A percentile compares a stretch with the other conserved stretches of the same genome.
phyloP scores from a whole-genome alignment of 2,113 vertebrate genomes.

The Myiozetetes cayanensis region DNA sequence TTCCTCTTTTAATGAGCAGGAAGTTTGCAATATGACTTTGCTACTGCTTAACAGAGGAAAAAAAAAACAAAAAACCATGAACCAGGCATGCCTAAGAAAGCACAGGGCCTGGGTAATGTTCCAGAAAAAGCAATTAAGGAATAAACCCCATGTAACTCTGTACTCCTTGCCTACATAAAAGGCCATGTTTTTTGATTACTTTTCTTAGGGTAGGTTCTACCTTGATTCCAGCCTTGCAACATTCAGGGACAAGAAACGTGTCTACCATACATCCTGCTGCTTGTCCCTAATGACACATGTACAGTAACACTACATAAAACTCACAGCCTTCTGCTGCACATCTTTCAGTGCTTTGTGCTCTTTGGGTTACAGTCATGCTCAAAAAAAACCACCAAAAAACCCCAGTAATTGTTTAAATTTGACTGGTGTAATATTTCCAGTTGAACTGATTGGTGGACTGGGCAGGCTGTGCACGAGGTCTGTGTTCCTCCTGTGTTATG shows the following conservation, averaged over 20 bases:
- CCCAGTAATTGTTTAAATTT: background rate
- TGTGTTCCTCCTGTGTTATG: background rate
- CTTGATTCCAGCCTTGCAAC: background rate
- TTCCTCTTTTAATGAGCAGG: background rate
- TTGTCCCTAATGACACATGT: background rate
- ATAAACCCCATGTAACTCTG: background rate
- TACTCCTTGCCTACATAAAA: background rate
- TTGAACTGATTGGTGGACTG: background rate
- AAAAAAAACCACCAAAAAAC: too few relatives aligned
- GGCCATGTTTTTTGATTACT: conserved; percentile 2
- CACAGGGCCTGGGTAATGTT: background rate
- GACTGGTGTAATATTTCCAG: background rate
- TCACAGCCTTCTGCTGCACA: background rate
- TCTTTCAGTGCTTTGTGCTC: background rate
- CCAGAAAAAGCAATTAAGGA: conserved; percentile 7
- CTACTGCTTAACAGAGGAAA: background rate
- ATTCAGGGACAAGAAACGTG: background rate
- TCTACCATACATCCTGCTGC: background rate
- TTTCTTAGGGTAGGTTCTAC: background rate
- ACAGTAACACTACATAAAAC: background rate
- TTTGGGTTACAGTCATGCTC: background rate
- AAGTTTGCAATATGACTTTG: background rate
- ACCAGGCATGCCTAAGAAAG: background rate
- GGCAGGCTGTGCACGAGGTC: background rate
- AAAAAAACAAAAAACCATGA: background rate